phyloP scores from a whole-genome alignment of 2,797 vertebrate species.

The Delichon dasypus region DNA sequence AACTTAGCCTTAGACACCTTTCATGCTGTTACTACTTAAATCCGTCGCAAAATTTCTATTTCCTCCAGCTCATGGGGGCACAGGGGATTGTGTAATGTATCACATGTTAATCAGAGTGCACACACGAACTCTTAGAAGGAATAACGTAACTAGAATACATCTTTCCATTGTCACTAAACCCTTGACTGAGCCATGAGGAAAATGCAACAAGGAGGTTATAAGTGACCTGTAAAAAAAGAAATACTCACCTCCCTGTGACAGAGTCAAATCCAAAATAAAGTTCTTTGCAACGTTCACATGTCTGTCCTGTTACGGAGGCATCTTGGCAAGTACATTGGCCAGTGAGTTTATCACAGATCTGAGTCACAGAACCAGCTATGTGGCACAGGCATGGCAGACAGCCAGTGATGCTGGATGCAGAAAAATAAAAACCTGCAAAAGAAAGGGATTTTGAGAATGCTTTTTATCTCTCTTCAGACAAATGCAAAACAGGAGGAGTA shows the following conservation, averaged over 20 bases:
- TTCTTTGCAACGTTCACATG: constrained; percentile 83
- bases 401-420: constrained; percentile 40
- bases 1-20: neutral
- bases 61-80: neutral
- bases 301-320: constrained; percentile 80
- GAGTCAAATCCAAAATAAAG: constrained; percentile 86
- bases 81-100: accelerated
- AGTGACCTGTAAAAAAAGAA: neutral
- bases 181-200: neutral
- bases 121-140: neutral
- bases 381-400: constrained; percentile 88
- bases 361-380: constrained; percentile 75
- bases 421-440: constrained; percentile 84
- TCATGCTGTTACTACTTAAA: neutral
- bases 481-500: neutral
- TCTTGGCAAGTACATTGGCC: constrained; percentile 85
- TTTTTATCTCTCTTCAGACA: neutral
- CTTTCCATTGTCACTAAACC: neutral
- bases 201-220: neutral
- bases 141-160: neutral
- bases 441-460: neutral
- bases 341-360: constrained; percentile 76
- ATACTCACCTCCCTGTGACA: constrained; percentile 66
- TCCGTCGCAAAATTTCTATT: neutral
- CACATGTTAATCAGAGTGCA: neutral